Evolutionary conservation across 2,113 vertebrate genomes (phyloP).

Genomic region (Oreotrochilus melanogaster): DNA sequence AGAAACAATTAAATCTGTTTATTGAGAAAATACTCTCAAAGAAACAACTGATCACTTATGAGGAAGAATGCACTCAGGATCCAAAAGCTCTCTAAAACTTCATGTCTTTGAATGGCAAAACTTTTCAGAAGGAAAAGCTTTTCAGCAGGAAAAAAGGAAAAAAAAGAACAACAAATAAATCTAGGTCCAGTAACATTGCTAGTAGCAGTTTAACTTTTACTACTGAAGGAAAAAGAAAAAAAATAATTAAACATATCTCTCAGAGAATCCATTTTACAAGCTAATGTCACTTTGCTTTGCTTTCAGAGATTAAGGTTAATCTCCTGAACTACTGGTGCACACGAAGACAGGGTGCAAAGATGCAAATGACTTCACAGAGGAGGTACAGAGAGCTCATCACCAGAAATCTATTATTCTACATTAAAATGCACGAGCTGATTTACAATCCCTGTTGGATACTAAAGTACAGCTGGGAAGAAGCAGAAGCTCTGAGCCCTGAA

Average conservation of each 20-base stretch:
- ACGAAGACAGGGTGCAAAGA: neutral
- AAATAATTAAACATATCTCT: neutral
- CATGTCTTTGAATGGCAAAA: neutral
- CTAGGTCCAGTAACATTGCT: neutral
- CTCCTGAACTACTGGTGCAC: neutral
- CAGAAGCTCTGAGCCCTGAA: neutral
- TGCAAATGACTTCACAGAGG: conserved; percentile 17
- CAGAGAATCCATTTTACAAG: conserved; percentile 43
- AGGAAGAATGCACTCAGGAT: neutral
- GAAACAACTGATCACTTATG: conserved; percentile 12
- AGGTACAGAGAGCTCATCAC: neutral
- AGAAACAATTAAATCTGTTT: neutral
- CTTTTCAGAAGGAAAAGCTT: neutral
- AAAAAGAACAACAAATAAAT: neutral
- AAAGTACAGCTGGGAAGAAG: neutral
- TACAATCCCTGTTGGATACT: neutral
- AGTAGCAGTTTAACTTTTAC: conserved; percentile 23
- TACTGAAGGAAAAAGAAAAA: neutral
- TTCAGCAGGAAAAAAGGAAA: neutral
- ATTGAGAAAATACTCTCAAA: conserved; percentile 26
- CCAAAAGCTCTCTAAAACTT: neutral
- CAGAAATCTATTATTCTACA: conserved; percentile 29
- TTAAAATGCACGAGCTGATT: conserved; percentile 49
- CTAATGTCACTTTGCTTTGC: conserved; percentile 33
- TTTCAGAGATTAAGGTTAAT: conserved; percentile 50